Conservation (phyloP, 2,113 vertebrate genomes). For the Anolis carolinensis region DNA sequence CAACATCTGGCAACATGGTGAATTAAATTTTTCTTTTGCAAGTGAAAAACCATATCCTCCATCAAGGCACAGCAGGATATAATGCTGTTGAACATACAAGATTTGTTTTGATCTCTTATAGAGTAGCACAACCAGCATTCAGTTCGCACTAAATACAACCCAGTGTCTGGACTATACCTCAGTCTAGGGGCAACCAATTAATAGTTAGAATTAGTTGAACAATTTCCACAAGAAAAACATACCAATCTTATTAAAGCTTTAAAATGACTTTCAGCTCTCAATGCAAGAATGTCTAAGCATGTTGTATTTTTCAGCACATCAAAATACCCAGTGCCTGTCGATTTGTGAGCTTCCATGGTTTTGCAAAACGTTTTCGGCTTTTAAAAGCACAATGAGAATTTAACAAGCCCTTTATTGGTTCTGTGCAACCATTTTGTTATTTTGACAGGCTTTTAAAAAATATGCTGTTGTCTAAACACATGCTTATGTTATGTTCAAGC, state of each 20-base stretch:
- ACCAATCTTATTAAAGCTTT: slow-evolving; percentile 80
- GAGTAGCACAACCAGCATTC: slow-evolving; percentile 77
- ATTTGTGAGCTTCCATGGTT: neutral
- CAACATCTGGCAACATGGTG: slow-evolving; percentile 79
- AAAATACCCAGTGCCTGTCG: slow-evolving; percentile 66
- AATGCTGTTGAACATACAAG: slow-evolving; percentile 75
- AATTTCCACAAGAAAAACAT: slow-evolving; percentile 74
- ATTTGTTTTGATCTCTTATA: slow-evolving; percentile 81
- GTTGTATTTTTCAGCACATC: slow-evolving; percentile 50
- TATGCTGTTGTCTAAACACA: neutral
- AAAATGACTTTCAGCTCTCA: slow-evolving; percentile 73
- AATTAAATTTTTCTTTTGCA: slow-evolving; percentile 82
- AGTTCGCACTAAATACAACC: slow-evolving; percentile 77
- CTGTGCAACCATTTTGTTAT: neutral
- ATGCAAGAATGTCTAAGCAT: slow-evolving; percentile 46
- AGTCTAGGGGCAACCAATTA: slow-evolving; percentile 79
- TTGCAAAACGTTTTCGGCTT: slow-evolving; percentile 58
- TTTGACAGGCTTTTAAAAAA: neutral
- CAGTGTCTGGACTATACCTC: slow-evolving; percentile 71
- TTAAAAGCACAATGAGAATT: slow-evolving; percentile 52
- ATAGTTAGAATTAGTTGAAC: slow-evolving; percentile 79
- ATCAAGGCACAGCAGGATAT: slow-evolving; percentile 76
- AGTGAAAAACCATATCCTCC: slow-evolving; percentile 79
- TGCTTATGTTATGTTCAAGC: neutral
- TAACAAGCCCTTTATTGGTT: neutral